Evolutionary conservation across 2,113 vertebrate species (phyloP).

Genomic region (Puntigrus tetrazona): DNA sequence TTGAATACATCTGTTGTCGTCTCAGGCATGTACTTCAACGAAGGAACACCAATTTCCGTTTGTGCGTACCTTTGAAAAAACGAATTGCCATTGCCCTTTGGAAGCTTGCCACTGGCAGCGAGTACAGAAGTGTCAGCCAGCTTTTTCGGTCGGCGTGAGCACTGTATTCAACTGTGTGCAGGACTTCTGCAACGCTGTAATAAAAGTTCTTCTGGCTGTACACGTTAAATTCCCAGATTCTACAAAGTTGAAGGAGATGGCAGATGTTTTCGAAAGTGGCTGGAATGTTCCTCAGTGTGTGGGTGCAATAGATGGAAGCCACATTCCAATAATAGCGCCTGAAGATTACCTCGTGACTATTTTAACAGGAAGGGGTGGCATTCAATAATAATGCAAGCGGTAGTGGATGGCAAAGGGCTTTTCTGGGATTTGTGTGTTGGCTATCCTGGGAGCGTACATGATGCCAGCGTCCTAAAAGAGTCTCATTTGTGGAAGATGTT

Average conservation of each 20-base stretch:
- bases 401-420: slow-evolving; percentile 49
- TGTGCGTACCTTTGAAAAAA: slow-evolving; percentile 42
- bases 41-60: slow-evolving; percentile 48
- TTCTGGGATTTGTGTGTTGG: slow-evolving; percentile 56
- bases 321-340: slow-evolving; percentile 53
- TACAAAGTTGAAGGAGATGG: background rate
- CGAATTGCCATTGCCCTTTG: slow-evolving; percentile 47
- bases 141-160: slow-evolving; percentile 48
- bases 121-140: slow-evolving; percentile 41
- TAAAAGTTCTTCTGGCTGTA: slow-evolving; percentile 13
- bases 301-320: slow-evolving; percentile 42
- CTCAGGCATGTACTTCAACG: slow-evolving; percentile 23
- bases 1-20: slow-evolving; percentile 34
- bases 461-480: slow-evolving; percentile 27
- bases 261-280: slow-evolving; percentile 27
- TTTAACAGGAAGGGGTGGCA: slow-evolving; percentile 50
- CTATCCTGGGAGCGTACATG: slow-evolving; percentile 43
- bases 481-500: slow-evolving; percentile 42
- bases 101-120: slow-evolving; percentile 42
- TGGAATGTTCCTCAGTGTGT: slow-evolving; percentile 42
- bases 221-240: slow-evolving; percentile 16
- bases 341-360: slow-evolving; percentile 43
- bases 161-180: slow-evolving; percentile 46
- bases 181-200: slow-evolving; percentile 45
- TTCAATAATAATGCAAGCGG: slow-evolving; percentile 46